Base-by-base conservation (phyloP, 2,797 vertebrate genomes). In the Oreochromis mossambicus region DNA sequence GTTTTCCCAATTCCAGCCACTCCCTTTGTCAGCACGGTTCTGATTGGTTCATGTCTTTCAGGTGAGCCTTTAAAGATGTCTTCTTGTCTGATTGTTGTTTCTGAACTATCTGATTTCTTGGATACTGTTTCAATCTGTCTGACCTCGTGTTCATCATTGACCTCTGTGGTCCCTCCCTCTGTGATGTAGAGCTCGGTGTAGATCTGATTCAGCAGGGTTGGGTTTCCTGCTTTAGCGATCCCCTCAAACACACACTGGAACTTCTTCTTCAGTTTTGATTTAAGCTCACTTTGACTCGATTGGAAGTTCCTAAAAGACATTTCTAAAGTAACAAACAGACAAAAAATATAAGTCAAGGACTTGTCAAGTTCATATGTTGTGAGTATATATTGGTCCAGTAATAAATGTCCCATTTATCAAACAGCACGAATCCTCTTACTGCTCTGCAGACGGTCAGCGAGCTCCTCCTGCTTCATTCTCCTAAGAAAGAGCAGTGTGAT, bases 311-410 rank as follows among this genome's bases (percentile, higher is more conserved):
- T 58, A 58, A 58, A 58, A 26, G 5, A 58, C 0, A 0, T 58
- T 58, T 32, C 26, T 58, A 0, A 0, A 56, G 26, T 5, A 56
- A 32, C 54, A 56, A 29, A 56, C 54, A 56, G 55, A 56, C 0
- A 32, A 56, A 58, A 58, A 58, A 58, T 58, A 58, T 3, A 29
- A 58, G 55, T 2, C 55, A 32, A 32, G 55, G 55, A 17, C 55
- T 32, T 58, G 0, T 58, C 55, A 58, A 0, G 8, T 58, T 0
- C 55, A 58, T 29, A 58, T 58, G 26, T 6, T 58, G 55, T 58
- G 0, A 32, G 26, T 58, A 58, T 17, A 58, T 32, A 32, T 58
- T 17, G 1, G 55, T 58, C 26, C 55, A 32, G 6, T 32, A 32
- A 17, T 58, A 58, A 58, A 32, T 32, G 8, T 17, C 54, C 54